phyloP scores from a whole-genome alignment of 2,888 invertebrate genomes.

The Hypomecis punctinalis region DNA sequence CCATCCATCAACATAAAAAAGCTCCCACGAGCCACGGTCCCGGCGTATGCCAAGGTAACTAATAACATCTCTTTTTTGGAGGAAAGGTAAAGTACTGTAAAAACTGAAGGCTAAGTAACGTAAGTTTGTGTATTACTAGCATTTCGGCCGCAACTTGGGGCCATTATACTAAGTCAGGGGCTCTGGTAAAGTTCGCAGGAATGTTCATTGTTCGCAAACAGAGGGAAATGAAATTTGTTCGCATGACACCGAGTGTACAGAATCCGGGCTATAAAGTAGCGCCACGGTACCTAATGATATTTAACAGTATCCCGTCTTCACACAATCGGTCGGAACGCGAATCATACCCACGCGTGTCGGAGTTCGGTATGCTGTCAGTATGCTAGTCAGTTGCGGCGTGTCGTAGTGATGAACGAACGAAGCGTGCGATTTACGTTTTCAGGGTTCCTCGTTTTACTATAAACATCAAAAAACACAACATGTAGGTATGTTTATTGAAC shows the following conservation, averaged over 20 bases:
- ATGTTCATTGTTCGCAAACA: slow-evolving; percentile 38
- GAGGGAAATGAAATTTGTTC: slow-evolving; percentile 39
- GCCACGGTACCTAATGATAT: too few relatives aligned
- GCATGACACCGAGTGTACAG: slow-evolving; percentile 28
- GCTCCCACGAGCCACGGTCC: slow-evolving; percentile 31
- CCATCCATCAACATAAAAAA: slow-evolving; percentile 48
- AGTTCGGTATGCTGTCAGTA: too few relatives aligned
- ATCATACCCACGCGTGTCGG: too few relatives aligned
- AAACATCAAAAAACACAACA: too few relatives aligned
- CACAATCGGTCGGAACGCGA: too few relatives aligned
- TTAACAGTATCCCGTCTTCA: too few relatives aligned
- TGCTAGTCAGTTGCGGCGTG: too few relatives aligned
- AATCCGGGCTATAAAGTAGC: slow-evolving; percentile 22
- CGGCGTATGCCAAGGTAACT: slow-evolving; percentile 41
- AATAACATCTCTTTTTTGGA: slow-evolving; percentile 37
- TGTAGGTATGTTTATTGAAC: too few relatives aligned
- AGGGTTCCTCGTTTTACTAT: too few relatives aligned
- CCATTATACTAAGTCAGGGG: slow-evolving; percentile 34
- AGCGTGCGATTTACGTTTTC: too few relatives aligned
- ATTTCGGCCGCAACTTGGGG: slow-evolving; percentile 22
- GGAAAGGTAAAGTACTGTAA: slow-evolving; percentile 35
- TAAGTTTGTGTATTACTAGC: slow-evolving; percentile 30
- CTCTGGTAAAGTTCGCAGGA: slow-evolving; percentile 28
- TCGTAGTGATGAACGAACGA: too few relatives aligned
- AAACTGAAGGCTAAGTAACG: slow-evolving; percentile 25